These are phyloP conservation scores for Tichodroma muraria DNA, from an alignment of 2,113 vertebrate genomes.

Conservation along the genomic window DNA sequence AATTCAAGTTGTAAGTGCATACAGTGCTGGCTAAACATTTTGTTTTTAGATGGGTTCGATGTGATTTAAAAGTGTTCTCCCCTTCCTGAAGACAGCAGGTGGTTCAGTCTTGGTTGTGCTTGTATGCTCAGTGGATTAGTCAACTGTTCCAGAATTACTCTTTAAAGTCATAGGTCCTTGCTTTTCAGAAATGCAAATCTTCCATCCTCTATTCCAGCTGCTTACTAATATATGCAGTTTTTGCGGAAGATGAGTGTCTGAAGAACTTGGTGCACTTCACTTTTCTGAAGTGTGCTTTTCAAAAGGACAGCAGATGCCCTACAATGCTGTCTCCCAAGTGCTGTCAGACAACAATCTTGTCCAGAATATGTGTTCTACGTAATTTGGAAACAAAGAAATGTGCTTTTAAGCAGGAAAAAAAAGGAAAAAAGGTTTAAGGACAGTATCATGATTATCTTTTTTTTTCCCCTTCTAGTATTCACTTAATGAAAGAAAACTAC, in stretches of 20 bases:
- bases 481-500: slow-evolving; percentile 82
- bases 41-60: not conserved
- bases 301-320: not conserved
- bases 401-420: not conserved
- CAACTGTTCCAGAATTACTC: not conserved
- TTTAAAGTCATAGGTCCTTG: not conserved
- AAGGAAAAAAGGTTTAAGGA: not conserved
- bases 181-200: not conserved
- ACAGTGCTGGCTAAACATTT: not conserved
- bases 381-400: not conserved
- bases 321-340: not conserved
- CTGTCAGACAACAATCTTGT: not conserved
- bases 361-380: not conserved
- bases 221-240: not conserved
- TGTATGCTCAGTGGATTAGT: not conserved
- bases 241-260: not conserved
- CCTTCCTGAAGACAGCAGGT: not conserved
- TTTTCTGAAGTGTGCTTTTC: not conserved
- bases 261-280: not conserved
- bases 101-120: not conserved
- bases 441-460: not conserved
- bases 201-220: not conserved
- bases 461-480: slow-evolving; percentile 70
- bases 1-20: not conserved
- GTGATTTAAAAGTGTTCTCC: not conserved